phyloP scores from a whole-genome alignment of 2,888 invertebrate species.

The Sinotaia quadrata region DNA sequence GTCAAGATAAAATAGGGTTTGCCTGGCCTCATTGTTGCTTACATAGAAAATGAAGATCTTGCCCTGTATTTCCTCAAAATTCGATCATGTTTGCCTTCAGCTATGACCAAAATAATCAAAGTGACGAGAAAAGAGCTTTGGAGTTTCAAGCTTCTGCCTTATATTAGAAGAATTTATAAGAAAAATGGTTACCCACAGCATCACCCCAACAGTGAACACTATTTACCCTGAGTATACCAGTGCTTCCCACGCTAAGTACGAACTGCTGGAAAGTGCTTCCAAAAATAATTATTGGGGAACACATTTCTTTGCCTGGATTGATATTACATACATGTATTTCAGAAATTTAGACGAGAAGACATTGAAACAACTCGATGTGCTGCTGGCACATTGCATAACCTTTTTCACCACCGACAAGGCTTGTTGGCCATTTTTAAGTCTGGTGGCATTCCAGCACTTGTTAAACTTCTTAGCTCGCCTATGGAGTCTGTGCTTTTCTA shows the following conservation, averaged over 20 bases:
- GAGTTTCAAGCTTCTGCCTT: slow-evolving; percentile 35
- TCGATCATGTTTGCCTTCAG: slow-evolving; percentile 36
- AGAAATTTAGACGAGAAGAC: slow-evolving; percentile 78
- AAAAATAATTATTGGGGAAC: slow-evolving; percentile 36
- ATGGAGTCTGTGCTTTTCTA: slow-evolving; percentile 98
- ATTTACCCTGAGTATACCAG: slow-evolving; percentile 40
- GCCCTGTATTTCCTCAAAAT: slow-evolving; percentile 36
- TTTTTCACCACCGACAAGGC: slow-evolving; percentile 98
- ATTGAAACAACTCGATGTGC: slow-evolving; percentile 97
- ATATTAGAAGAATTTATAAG: slow-evolving; percentile 33
- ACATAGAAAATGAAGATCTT: slow-evolving; percentile 38
- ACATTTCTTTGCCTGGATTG: slow-evolving; percentile 45
- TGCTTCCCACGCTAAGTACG: slow-evolving; percentile 45
- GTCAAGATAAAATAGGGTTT: too few relatives aligned
- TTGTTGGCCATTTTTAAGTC: slow-evolving; percentile 98
- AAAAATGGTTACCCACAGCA: slow-evolving; percentile 40
- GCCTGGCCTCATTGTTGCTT: slow-evolving; percentile 42
- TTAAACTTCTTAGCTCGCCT: slow-evolving; percentile 94
- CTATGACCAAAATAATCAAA: slow-evolving; percentile 39
- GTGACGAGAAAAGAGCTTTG: slow-evolving; percentile 36
- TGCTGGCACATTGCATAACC: slow-evolving; percentile 96
- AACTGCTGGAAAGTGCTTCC: slow-evolving; percentile 32
- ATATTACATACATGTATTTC: slow-evolving; percentile 40
- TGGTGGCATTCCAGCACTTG: slow-evolving; percentile 97
- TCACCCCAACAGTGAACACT: slow-evolving; percentile 43